Base-by-base conservation (phyloP, 2,888 invertebrate species). In the Ormyrus pomaceus region DNA sequence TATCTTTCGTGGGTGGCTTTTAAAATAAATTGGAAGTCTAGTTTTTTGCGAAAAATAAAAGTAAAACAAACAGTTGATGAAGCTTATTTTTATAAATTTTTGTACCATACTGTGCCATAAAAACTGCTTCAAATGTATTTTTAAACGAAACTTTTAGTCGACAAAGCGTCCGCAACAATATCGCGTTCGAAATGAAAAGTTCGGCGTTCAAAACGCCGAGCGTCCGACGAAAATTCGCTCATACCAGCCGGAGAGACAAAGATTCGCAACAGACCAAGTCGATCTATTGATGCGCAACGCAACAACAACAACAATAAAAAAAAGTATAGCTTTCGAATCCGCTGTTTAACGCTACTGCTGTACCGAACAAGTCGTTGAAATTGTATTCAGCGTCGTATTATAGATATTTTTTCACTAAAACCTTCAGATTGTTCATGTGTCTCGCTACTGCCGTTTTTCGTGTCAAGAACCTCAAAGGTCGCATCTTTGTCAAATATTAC, bases 391-490 rank as follows among this genome's bases (percentile, higher is more conserved):
- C 71, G 13, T 72, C 50, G 10, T 59, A 13, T 76, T 66, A 76
- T 64, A 74, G 48, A 19, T 56, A 65, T 75, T 71, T 76, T 75
- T 79, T 66, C 71, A 66, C 61, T 55, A 48, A 66, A 19, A 71
- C n/a, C 9, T 50, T 58, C 45, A 55, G n/a, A 51, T 46, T 19
- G 45, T 66, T 48, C n/a, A 58, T 72, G 61, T 64, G 1, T 19
- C 19, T 6, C 13, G 58, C 48, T 64, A 66, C 10, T 59, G 50
- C 9, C 13, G 59, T 64, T 51, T 68, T 8, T 53, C 11, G 51
- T 45, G 46, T 66, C 19, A 19, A 19, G 19, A 19, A 19, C 19
- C 19, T 19, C 19, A 19, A 19, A 19, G 19, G 19, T 19, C 19
- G 19, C 19, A 19, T 19, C 19, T 19, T 19, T 19, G 19, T 19